phyloP scores from a whole-genome alignment of 2,113 vertebrate genomes.

The Urocynchramus pylzowi region DNA sequence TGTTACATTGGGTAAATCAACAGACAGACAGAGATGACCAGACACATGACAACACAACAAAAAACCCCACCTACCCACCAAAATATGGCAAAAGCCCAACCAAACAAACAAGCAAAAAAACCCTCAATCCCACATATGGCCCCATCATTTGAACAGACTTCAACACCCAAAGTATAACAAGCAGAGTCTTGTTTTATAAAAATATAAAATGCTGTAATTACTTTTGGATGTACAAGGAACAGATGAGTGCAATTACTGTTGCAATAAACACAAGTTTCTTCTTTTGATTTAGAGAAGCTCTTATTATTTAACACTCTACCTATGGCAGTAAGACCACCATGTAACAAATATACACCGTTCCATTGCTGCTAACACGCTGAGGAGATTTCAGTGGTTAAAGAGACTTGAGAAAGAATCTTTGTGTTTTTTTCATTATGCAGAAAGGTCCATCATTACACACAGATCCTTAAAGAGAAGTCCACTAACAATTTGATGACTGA shows the following conservation, averaged over 20 bases:
- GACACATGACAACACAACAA: neutral
- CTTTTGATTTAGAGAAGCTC: neutral
- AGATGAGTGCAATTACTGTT: neutral
- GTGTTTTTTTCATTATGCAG: neutral
- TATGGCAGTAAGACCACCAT: neutral
- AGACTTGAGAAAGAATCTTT: neutral
- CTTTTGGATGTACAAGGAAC: neutral
- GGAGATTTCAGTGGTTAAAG: neutral
- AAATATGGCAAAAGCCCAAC: neutral
- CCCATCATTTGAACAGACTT: neutral
- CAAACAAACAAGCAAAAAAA: neutral
- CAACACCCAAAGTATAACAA: neutral
- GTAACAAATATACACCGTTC: neutral
- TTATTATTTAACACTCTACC: neutral
- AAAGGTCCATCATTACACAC: accelerated
- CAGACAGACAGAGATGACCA: neutral
- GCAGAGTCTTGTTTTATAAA: neutral
- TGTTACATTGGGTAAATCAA: neutral
- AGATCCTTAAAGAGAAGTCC: neutral
- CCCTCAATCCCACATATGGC: neutral
- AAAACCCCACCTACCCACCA: too few relatives aligned
- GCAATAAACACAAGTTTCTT: neutral
- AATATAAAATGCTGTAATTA: neutral
- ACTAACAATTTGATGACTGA: neutral
- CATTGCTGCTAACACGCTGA: neutral